phyloP scores from a whole-genome alignment of 2,797 vertebrate genomes.

The Capromys pilorides region DNA sequence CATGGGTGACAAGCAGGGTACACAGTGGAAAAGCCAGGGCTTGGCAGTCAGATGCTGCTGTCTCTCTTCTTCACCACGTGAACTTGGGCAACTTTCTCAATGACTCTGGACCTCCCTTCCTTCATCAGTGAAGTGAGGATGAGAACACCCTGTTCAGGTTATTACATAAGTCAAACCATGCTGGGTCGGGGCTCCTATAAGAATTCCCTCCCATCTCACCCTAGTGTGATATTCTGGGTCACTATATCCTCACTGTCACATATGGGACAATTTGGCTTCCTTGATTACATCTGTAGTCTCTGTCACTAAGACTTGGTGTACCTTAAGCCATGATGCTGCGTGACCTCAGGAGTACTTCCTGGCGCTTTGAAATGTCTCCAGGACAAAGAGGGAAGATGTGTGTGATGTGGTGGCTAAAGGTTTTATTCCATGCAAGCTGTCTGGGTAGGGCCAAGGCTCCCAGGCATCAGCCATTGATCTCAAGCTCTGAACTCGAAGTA shows the following conservation, averaged over 20 bases:
- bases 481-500: conserved; percentile 77
- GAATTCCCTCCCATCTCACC: background rate
- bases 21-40: background rate
- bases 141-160: background rate
- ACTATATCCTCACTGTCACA: background rate
- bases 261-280: fast-evolving
- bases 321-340: background rate
- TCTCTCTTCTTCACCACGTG: background rate
- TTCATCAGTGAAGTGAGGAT: background rate
- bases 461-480: fast-evolving
- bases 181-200: background rate
- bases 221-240: background rate
- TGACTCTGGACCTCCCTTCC: background rate
- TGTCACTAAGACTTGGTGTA: background rate
- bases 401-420: background rate
- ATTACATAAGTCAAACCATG: fast-evolving
- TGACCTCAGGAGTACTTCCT: background rate
- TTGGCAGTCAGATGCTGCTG: background rate
- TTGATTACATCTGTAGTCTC: background rate
- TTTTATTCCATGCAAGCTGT: conserved; percentile 72
- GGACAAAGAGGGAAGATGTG: background rate
- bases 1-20: background rate
- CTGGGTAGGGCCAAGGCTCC: background rate
- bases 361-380: background rate
- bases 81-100: background rate